These are phyloP conservation scores for Delphinus delphis DNA, from an alignment of 2,113 vertebrate genomes.

Conservation along the genomic window DNA sequence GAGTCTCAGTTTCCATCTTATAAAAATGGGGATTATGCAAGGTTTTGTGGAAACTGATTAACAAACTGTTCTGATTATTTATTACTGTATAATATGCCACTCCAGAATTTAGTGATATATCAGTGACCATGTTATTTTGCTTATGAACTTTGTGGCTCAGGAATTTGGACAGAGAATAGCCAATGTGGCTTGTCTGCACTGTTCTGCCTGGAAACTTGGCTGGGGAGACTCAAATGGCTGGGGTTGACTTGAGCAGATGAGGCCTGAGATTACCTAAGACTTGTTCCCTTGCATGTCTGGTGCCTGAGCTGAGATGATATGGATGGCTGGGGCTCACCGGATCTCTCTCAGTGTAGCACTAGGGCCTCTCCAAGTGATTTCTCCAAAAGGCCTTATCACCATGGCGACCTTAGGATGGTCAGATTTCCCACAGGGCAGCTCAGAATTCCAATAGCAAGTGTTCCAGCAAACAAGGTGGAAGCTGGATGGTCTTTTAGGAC, in stretches of 20 bases:
- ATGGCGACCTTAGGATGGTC: rapidly evolving
- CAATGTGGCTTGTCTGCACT: neutral
- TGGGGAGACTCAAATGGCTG: neutral
- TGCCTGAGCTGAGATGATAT: too few species aligned
- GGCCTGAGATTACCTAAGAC: neutral
- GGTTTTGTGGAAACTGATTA: neutral
- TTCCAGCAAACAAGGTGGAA: neutral
- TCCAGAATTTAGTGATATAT: neutral
- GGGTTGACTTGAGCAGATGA: neutral
- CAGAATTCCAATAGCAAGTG: neutral
- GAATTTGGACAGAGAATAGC: neutral
- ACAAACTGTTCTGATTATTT: neutral
- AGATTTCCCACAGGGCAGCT: neutral
- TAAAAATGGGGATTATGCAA: neutral
- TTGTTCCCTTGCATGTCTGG: neutral
- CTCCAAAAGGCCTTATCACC: neutral
- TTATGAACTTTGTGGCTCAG: neutral
- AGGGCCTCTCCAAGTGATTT: neutral
- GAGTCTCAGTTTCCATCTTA: neutral
- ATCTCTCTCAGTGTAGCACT: neutral
- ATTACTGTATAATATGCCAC: neutral
- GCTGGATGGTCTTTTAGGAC: neutral
- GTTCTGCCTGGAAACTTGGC: neutral
- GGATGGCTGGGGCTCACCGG: neutral
- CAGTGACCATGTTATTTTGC: neutral